Base-by-base conservation (phyloP, 2,888 invertebrate genomes). In the Gibbula magus region DNA sequence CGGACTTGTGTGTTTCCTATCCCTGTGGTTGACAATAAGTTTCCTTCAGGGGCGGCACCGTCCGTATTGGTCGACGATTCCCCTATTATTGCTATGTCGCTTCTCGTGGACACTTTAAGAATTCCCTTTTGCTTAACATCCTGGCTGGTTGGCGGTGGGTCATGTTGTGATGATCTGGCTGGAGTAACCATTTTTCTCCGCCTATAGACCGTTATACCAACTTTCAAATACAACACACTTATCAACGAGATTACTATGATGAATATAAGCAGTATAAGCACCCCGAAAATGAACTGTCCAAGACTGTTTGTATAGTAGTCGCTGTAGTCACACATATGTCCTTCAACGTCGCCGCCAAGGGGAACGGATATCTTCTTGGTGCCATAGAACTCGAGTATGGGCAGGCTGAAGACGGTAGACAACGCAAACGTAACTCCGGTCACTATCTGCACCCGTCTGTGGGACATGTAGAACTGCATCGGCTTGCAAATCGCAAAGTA, bases 311-410 rank as follows among this genome's bases (percentile, higher is more conserved):
- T 66, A 67, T 85, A 86, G 10, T 78, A 16, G 7, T 79, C 35
- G 20, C 56, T 78, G 70, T 78, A 83, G 35, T 86, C 83, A 79
- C 87, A 87, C 16, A 76, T 77, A 74, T 82, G 82, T 10, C 79
- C 83, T 10, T 82, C 45, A 5, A 20, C 51, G 0, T 16, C 29
- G 16, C 79, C 66, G 18, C 61, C n/a, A 5, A 73, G 16, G 0
- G 16, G 52, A 5, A 81, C 7, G 13, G 54, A 13, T 2, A 70
- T 35, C 8, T 81, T 74, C 10, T 75, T 45, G 18, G 81, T 73
- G 0, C 87, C 87, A 77, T 86, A 86, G 70, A 87, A 86, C 61
- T 84, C 83, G 7, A 87, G 45, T 16, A 87, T 10, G 1, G 86
- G 86, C 7, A 83, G 20, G 56, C 87, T 86, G 8, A 75, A 18